Evolutionary conservation across 1,140 invertebrate genomes (phyloP).

Genomic region (Pseudomyrmex concolor): DNA sequence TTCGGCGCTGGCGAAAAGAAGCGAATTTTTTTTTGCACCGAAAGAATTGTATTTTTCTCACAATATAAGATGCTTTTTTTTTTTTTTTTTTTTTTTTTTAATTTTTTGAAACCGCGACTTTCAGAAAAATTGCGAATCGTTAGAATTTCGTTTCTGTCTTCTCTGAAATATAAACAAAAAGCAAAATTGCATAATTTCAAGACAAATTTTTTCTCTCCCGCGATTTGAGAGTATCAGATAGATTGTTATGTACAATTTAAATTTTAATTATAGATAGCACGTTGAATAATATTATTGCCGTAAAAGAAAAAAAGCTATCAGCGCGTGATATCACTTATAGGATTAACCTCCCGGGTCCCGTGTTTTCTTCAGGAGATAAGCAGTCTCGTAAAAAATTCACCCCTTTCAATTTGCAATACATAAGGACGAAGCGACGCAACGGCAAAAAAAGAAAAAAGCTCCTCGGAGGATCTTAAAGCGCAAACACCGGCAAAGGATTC

Average conservation of each 20-base stretch:
- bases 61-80: too few species aligned
- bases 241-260: too few species aligned
- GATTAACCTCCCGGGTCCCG: slow-evolving; percentile 19
- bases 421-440: not conserved
- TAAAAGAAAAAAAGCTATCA: not conserved
- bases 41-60: not conserved
- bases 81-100: not conserved
- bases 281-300: not conserved
- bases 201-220: too few species aligned
- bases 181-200: too few species aligned
- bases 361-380: slow-evolving; percentile 1
- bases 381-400: slow-evolving; percentile 13
- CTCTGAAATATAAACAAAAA: not conserved
- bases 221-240: not conserved
- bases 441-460: not conserved
- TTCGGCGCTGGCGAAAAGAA: not conserved
- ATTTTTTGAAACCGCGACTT: not conserved
- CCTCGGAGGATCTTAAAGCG: slow-evolving; percentile 7
- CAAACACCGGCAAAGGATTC: slow-evolving; percentile 1
- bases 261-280: not conserved
- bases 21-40: not conserved
- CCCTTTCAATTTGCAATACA: slow-evolving; percentile 45
- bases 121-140: slow-evolving; percentile 1
- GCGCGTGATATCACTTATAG: not conserved
- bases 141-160: not conserved